Evolutionary conservation across 1,140 invertebrate genomes (phyloP).

Genomic region (Triops cancriformis): DNA sequence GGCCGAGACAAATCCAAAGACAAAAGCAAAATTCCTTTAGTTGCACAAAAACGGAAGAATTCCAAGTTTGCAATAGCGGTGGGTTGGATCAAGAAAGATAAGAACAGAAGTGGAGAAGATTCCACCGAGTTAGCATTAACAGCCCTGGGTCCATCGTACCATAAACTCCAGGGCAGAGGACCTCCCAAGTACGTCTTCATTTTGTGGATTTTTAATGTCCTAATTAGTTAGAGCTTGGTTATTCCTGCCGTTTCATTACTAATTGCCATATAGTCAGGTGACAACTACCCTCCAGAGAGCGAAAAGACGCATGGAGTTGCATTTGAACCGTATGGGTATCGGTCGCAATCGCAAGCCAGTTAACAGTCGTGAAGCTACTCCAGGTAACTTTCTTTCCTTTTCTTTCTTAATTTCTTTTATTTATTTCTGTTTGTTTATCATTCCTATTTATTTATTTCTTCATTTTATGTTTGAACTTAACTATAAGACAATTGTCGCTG

Average conservation of each 20-base stretch:
- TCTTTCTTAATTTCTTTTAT: too few relatives aligned
- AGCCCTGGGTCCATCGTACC: background rate
- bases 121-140: background rate
- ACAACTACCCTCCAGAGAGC: slow-evolving; percentile 64
- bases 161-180: background rate
- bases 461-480: too few relatives aligned
- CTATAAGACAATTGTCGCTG: too few relatives aligned
- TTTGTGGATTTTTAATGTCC: background rate
- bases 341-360: slow-evolving; percentile 62
- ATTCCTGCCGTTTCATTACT: background rate
- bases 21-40: background rate
- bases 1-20: background rate
- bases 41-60: background rate
- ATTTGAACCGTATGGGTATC: slow-evolving; percentile 50
- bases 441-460: background rate
- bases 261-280: slow-evolving; percentile 40
- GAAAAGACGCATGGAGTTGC: slow-evolving; percentile 71
- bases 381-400: too few relatives aligned
- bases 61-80: slow-evolving; percentile 2
- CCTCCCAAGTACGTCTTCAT: background rate
- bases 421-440: background rate
- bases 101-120: background rate
- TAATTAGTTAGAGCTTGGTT: too few relatives aligned
- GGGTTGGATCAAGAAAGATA: background rate
- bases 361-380: slow-evolving; percentile 71